Conservation (phyloP, 2,888 invertebrate genomes). For the Watsonalla cultraria region DNA sequence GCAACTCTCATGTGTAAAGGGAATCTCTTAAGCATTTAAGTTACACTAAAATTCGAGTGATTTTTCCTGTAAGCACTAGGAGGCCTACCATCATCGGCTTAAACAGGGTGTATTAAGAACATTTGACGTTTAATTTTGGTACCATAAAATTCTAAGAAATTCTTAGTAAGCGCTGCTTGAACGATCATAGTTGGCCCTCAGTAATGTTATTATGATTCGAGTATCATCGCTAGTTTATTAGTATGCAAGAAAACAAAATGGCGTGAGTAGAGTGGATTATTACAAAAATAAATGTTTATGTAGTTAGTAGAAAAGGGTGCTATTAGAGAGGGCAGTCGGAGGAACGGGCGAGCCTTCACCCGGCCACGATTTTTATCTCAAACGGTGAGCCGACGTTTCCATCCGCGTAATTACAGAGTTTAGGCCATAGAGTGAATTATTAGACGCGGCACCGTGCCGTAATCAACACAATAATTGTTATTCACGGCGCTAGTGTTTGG, state of each 20-base stretch:
- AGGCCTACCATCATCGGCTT: too few species aligned
- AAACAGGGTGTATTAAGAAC: too few species aligned
- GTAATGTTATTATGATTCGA: too few species aligned
- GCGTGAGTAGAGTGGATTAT: slow-evolving; percentile 23
- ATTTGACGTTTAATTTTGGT: too few species aligned
- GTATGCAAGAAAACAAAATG: slow-evolving; percentile 16
- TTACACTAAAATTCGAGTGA: too few species aligned
- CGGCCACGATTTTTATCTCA: slow-evolving; percentile 62
- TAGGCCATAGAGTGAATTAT: slow-evolving; percentile 74
- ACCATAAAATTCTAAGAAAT: too few species aligned
- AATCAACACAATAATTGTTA: slow-evolving; percentile 74
- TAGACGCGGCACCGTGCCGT: slow-evolving; percentile 63
- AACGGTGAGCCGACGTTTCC: slow-evolving; percentile 73
- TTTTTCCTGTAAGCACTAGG: too few species aligned
- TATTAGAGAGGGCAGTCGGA: slow-evolving; percentile 46
- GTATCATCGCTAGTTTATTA: slow-evolving; percentile 3
- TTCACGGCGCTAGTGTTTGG: slow-evolving; percentile 54
- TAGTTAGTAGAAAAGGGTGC: slow-evolving; percentile 52
- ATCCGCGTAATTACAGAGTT: slow-evolving; percentile 75
- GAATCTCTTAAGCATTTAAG: too few species aligned
- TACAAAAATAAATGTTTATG: slow-evolving; percentile 67
- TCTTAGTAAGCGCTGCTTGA: too few species aligned
- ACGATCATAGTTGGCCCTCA: too few species aligned
- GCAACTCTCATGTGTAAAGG: too few species aligned
- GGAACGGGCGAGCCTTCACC: slow-evolving; percentile 19